A percentile compares a stretch with the other conserved stretches of the same genome.
Evolutionary conservation across 2,888 invertebrate genomes (phyloP).

Genomic region (Drosophila suboccidentalis): DNA sequence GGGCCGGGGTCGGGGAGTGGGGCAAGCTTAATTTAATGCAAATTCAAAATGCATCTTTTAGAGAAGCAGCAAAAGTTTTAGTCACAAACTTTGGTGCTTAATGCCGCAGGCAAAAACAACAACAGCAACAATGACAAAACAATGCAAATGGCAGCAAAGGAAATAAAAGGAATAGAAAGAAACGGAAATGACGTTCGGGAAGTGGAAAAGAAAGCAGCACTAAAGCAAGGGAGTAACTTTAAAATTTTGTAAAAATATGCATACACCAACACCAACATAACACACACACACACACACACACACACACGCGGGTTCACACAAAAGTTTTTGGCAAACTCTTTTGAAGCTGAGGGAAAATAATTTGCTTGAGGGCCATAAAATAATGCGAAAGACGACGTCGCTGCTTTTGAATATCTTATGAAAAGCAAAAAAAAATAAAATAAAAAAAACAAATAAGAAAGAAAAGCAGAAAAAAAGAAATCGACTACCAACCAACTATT

Average conservation of each 20-base stretch:
- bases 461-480: neutral
- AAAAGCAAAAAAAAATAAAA: neutral
- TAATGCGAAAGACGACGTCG: conserved; percentile 63
- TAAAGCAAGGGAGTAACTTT: conserved; percentile 44
- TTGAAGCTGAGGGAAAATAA: conserved; percentile 64
- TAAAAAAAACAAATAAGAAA: neutral
- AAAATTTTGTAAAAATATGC: conserved; percentile 56
- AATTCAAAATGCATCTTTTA: conserved; percentile 56
- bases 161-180: conserved; percentile 14
- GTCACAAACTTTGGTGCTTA: conserved; percentile 49
- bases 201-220: neutral
- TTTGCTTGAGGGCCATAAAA: conserved; percentile 74
- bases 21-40: conserved; percentile 50
- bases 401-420: conserved; percentile 22
- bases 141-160: conserved; percentile 50
- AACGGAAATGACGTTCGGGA: neutral
- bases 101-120: conserved; percentile 32
- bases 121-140: conserved; percentile 27
- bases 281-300: conserved; percentile 23
- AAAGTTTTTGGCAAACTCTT: conserved; percentile 70
- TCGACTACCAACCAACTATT: conserved; percentile 41
- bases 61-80: conserved; percentile 29
- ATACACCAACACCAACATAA: conserved; percentile 15
- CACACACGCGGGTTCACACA: conserved; percentile 27
- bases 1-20: neutral